Conservation (phyloP, 2,888 invertebrate genomes). For the Cephus spinipes region DNA sequence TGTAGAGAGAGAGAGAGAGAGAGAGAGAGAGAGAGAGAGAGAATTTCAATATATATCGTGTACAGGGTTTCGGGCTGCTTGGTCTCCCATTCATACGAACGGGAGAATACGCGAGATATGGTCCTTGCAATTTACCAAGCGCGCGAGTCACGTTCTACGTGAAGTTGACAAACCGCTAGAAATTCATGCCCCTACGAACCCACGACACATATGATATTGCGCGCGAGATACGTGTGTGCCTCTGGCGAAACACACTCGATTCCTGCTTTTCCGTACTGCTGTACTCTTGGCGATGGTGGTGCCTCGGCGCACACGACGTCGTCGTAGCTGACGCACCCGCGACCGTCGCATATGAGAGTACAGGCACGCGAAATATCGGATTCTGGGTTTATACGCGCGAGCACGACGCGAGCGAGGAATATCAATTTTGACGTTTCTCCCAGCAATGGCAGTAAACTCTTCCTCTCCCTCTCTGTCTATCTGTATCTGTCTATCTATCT, state of each 20-base stretch:
- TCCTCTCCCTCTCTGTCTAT: slow-evolving; percentile 18
- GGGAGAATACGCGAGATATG: neutral
- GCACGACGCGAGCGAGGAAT: slow-evolving; percentile 56
- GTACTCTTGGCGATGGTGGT: neutral
- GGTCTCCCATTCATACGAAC: neutral
- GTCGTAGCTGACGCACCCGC: neutral
- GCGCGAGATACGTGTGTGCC: slow-evolving; percentile 26
- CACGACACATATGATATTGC: slow-evolving; percentile 30
- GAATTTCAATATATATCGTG: neutral
- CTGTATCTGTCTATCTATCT: slow-evolving; percentile 19
- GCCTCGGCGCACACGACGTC: neutral
- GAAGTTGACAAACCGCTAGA: neutral
- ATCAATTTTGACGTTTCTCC: slow-evolving; percentile 61
- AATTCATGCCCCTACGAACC: slow-evolving; percentile 7
- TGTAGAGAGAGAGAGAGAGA: no score
- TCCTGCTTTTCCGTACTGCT: neutral
- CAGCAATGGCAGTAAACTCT: slow-evolving; percentile 9
- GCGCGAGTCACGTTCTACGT: neutral
- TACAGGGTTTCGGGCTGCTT: neutral
- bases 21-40: no score
- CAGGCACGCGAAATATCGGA: slow-evolving; percentile 56
- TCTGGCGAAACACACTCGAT: slow-evolving; percentile 24
- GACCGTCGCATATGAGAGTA: slow-evolving; percentile 30
- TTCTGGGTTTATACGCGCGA: slow-evolving; percentile 56
- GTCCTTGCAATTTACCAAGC: neutral